Evolutionary conservation across 1,140 invertebrate species (phyloP).

Genomic region (Cydia pomonella): DNA sequence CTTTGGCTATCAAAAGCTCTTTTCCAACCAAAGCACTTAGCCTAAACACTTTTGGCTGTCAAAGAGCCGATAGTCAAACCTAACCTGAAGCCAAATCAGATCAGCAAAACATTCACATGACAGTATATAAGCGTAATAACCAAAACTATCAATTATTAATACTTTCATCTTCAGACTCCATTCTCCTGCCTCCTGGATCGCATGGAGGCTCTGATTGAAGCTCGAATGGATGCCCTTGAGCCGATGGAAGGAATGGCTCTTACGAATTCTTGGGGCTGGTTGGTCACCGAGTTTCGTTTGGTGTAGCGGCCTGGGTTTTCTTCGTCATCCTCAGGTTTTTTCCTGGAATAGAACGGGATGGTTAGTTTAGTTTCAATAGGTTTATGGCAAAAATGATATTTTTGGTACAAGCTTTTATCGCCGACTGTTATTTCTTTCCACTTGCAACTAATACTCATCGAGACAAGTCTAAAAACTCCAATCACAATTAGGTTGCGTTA

Average conservation of each 20-base stretch:
- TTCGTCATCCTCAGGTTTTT: constrained; percentile 40
- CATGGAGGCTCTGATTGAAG: constrained; percentile 65
- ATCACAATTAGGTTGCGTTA: too few relatives aligned
- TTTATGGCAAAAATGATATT: too few relatives aligned
- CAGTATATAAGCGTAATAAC: constrained; percentile 1
- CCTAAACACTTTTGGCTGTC: too few relatives aligned
- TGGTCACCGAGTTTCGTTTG: constrained; percentile 50
- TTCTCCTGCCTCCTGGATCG: constrained; percentile 47
- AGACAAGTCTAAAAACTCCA: too few relatives aligned
- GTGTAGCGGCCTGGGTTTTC: constrained; percentile 58
- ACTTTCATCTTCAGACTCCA: constrained; percentile 5
- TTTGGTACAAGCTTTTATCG: too few relatives aligned
- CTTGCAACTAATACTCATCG: too few relatives aligned
- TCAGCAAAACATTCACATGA: background rate
- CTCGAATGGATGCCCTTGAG: constrained; percentile 71
- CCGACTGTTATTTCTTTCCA: too few relatives aligned
- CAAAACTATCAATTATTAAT: background rate
- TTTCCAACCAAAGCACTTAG: too few relatives aligned
- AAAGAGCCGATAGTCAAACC: too few relatives aligned
- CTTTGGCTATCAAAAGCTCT: too few relatives aligned
- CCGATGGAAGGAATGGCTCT: constrained; percentile 61
- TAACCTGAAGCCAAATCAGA: background rate
- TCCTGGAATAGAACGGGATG: constrained; percentile 38
- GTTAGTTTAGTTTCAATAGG: too few relatives aligned
- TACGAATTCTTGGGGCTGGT: constrained; percentile 52